phyloP scores from a whole-genome alignment of 37 sponge, comb jelly and placozoan genomes.

The Spongilla lacustris region DNA sequence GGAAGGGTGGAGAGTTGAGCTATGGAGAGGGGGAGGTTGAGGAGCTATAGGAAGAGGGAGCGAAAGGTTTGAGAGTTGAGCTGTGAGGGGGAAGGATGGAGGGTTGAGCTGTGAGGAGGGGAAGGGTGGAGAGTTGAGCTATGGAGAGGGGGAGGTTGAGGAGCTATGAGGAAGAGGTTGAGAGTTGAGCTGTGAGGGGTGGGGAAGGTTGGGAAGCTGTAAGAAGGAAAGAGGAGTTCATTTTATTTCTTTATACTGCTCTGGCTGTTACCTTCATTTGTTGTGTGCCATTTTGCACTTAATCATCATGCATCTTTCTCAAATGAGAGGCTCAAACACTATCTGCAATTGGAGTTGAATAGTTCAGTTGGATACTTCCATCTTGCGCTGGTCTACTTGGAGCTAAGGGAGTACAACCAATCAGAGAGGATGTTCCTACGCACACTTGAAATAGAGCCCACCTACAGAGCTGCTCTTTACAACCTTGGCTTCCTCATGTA shows the following conservation, averaged over 20 bases:
- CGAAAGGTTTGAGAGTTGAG: not conserved
- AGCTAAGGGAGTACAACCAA: conserved; percentile 16
- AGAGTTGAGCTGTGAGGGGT: not conserved
- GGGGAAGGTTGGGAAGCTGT: not conserved
- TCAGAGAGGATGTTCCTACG: conserved; percentile 29
- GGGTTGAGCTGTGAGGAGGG: not conserved
- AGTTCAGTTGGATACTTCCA: conserved; percentile 41
- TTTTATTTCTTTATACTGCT: not conserved
- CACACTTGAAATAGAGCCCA: conserved; percentile 43
- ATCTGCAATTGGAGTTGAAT: conserved; percentile 10
- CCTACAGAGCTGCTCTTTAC: conserved; percentile 44
- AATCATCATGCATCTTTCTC: not conserved
- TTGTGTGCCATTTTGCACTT: not conserved
- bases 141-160: not conserved
- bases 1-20: not conserved
- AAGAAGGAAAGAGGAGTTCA: not conserved
- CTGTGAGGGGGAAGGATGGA: not conserved
- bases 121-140: not conserved
- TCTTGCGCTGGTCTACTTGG: conserved; percentile 40
- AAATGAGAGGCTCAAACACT: conserved; percentile 21
- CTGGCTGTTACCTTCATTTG: not conserved
- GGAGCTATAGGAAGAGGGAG: not conserved
- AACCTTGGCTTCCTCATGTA: conserved; percentile 24
- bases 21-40: not conserved
- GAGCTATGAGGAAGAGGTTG: too few relatives aligned